Evolutionary conservation across 2,888 invertebrate species (phyloP).

Genomic region (Meta bourneti): DNA sequence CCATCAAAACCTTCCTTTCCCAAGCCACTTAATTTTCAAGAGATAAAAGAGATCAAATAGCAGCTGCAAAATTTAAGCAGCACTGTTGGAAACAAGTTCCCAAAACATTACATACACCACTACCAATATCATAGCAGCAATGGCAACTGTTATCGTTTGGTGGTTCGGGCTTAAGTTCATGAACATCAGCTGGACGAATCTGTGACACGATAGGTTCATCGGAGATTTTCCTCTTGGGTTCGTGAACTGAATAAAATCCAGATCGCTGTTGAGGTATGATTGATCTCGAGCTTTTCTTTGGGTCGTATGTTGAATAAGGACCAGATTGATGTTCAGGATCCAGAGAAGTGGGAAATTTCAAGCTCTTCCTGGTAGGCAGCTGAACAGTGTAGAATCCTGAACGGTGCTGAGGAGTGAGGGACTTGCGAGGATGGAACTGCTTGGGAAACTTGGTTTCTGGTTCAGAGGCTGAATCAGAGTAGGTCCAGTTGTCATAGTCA

Average conservation of each 20-base stretch:
- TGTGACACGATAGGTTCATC: background rate
- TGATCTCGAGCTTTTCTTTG: conserved; percentile 12
- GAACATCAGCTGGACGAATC: background rate
- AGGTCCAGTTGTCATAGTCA: conserved; percentile 68
- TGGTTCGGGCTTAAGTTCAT: background rate
- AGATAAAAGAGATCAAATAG: conserved; percentile 2
- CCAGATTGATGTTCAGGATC: conserved; percentile 21
- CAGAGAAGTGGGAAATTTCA: background rate
- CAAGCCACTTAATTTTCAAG: no score
- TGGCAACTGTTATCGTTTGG: conserved; percentile 2
- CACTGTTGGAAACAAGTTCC: conserved; percentile 47
- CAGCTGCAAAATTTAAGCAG: conserved; percentile 56
- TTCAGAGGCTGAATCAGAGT: conserved; percentile 26
- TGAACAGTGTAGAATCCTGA: conserved; percentile 64
- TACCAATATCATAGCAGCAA: conserved; percentile 26
- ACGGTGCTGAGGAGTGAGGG: conserved; percentile 43
- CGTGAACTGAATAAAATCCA: conserved; percentile 55
- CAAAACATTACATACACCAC: conserved; percentile 30
- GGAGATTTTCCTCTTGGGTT: conserved; percentile 25
- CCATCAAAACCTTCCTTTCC: no score
- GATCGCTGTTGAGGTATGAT: conserved; percentile 40
- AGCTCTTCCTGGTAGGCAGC: conserved; percentile 24
- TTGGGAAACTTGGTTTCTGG: background rate
- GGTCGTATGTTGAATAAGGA: conserved; percentile 23
- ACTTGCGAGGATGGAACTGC: conserved; percentile 24